Evolutionary conservation across 1,140 invertebrate species (phyloP).

Genomic region (Solenopsis invicta): DNA sequence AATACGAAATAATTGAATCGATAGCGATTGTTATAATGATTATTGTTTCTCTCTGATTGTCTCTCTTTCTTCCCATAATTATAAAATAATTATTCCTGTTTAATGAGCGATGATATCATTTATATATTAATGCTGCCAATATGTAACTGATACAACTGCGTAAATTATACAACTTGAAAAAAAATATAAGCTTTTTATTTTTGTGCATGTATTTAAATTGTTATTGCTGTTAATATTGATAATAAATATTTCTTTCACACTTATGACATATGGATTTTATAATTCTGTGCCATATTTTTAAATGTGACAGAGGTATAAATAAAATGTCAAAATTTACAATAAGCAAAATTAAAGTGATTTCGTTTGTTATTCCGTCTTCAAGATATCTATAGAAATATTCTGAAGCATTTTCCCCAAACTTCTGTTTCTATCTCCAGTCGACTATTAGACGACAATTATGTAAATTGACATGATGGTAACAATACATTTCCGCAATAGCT

Average conservation of each 20-base stretch:
- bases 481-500: background rate
- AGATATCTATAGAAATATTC: background rate
- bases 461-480: background rate
- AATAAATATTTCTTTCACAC: background rate
- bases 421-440: background rate
- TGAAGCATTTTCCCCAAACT: background rate
- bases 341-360: background rate
- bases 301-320: background rate
- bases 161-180: background rate
- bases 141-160: background rate
- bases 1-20: slow-evolving; percentile 2
- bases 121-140: slow-evolving; percentile 13
- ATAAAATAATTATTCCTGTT: slow-evolving; percentile 44
- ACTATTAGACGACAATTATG: background rate
- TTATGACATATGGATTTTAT: background rate
- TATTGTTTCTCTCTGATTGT: background rate
- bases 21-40: slow-evolving; percentile 24
- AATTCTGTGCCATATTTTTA: background rate
- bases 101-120: slow-evolving; percentile 23
- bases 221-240: slow-evolving; percentile 10
- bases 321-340: background rate
- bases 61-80: background rate
- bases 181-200: background rate
- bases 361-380: background rate
- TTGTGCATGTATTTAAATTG: background rate